Evolutionary conservation across 1,140 invertebrate species (phyloP), one percentile per base, ranked within the genome.

Genomic region (Onthophagus taurus): DNA sequence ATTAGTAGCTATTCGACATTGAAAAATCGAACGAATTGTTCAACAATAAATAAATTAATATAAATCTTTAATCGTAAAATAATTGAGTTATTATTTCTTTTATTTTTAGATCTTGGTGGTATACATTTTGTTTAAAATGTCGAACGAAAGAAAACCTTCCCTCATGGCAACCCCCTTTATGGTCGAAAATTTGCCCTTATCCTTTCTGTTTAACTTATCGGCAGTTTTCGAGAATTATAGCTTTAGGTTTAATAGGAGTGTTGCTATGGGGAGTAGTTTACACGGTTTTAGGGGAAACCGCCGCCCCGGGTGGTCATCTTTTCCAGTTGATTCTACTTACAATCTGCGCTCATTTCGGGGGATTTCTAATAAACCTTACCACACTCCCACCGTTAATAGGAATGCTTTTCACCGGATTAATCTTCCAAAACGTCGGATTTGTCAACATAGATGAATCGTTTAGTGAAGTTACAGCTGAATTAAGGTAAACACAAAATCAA

Each of bases 331-430:
- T 85, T 3, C 65, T 81, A 1, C 69, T 89, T 0, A 73, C 75
- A 13, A 76, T 92, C 21, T 78, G 77, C 4, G 82, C 85, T 1
- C 76, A 89, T 64, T 80, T 91, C 49, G 87, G 81, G 5, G 89
- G 89, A 31, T 85, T 82, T 74, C 52, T 88, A 4, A 63, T 85
- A 51, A 78, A 78, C 17, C 64, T 88, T 19, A 76, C 84, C n/a
- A 82, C 80, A 2, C 65, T 95, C 45, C 91, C 91, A 5, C 77
- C 88, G 1, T 70, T 96, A 0, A 81, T 90, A 52, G 89, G 89
- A 11, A 91, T 90, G 85, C 72, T 92, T 7, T 55, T 88, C 44
- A 80, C 83, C 16, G 89, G 88, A 42, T 77, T 91, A 21, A 50
- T 87, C 9, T 72, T 89, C 55, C 54, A 72, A 63, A 91, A 91